Evolutionary conservation across 2,888 invertebrate species (phyloP).

Genomic region (Doris montereyensis): DNA sequence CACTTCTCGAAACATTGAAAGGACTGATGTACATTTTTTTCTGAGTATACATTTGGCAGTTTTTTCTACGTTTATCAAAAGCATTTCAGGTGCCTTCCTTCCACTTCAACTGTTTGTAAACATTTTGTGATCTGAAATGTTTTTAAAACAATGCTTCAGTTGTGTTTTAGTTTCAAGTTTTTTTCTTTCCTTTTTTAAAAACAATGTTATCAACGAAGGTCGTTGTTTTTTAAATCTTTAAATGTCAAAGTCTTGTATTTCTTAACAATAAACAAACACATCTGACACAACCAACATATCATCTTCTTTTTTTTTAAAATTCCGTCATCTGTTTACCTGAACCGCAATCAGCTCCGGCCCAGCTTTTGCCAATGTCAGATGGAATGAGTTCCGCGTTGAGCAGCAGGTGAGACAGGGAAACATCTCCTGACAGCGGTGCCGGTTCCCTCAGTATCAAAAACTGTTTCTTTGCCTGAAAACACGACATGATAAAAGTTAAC

Average conservation of each 20-base stretch:
- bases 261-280: background rate
- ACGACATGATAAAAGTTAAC: too few species aligned
- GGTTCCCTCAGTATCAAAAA: conserved; percentile 53
- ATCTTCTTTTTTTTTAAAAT: background rate
- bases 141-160: too few species aligned
- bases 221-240: background rate
- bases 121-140: too few species aligned
- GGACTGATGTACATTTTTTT: too few species aligned
- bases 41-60: too few species aligned
- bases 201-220: too few species aligned
- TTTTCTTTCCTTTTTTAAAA: too few species aligned
- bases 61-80: too few species aligned
- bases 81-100: too few species aligned
- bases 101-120: too few species aligned
- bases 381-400: conserved; percentile 68
- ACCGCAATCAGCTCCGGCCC: conserved; percentile 67
- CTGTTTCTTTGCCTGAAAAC: conserved; percentile 37
- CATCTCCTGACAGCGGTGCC: conserved; percentile 43
- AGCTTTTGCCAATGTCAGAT: conserved; percentile 60
- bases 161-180: too few species aligned
- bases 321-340: conserved; percentile 61
- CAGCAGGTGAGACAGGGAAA: conserved; percentile 56
- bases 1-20: too few species aligned
- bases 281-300: background rate
- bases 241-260: background rate